Base-by-base conservation (phyloP, 1,140 invertebrate species). In the Zaprionus capensis region DNA sequence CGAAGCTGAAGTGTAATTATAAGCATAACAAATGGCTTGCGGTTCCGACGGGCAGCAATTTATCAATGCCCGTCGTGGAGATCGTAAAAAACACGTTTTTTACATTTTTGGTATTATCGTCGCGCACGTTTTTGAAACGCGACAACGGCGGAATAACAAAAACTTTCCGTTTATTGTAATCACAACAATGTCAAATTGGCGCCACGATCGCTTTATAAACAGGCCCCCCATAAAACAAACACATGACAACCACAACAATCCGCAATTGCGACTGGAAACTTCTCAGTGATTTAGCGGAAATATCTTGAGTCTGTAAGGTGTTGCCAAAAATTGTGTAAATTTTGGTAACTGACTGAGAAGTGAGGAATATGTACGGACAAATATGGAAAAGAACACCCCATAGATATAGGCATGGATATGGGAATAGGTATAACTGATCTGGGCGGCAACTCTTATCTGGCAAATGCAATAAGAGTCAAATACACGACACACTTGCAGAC, bases 381-480 rank as follows among this genome's bases (percentile, higher is more conserved):
- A 49, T 49, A 49, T 20, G 9, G 46, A 11, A 2, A 12, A 4
- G 44, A 20, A 20, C 15, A 12, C 20, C 3, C 46, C 1, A 15
- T 38, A 15, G 36, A 46, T 46, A 17, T 46, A 17, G 11, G 4
- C 12, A 26, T 5, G 51, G 15, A 41, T 55, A 55, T 24, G 12
- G 24, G 6, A 9, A 17, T 17, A 17, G 24, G 31, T 34, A 34
- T 17, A 26, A 36, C 31, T 55, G 53, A 71, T 53, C 68, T 65
- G 34, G 34, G 34, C 26, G 57, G 65, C 65, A 69, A 61, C 36
- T 75, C 81, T 87, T 88, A 87, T 87, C 84, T 65, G 53, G 58
- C 61, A 75, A 87, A 88, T 87, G 80, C 83, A 87, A 86, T 87
- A 83, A 86, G 80, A 82, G 77, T 62, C 31, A 64, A 64, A 64